These are phyloP conservation scores for Rotaria sp. DNA, from an alignment of 2,888 invertebrate species.

Conservation along the genomic window DNA sequence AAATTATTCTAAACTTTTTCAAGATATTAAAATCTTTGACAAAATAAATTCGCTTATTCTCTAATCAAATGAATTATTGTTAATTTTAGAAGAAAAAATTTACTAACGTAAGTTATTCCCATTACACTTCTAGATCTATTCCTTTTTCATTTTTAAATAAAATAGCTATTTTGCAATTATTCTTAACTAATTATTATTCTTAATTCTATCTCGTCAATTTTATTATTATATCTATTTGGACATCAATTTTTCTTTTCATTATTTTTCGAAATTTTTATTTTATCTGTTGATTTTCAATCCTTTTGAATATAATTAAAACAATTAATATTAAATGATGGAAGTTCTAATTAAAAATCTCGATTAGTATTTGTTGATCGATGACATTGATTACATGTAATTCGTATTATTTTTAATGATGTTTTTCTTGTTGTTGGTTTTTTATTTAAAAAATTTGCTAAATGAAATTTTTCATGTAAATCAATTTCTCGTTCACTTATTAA, in stretches of 20 bases:
- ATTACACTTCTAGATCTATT: neutral
- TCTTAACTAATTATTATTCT: neutral
- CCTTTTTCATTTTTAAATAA: neutral
- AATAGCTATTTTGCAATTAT: neutral
- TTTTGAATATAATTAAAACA: constrained; percentile 7
- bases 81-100: neutral
- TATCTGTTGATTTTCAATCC: neutral
- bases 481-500: constrained; percentile 79
- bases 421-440: neutral
- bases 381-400: neutral
- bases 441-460: constrained; percentile 50
- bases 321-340: neutral
- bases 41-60: too few relatives aligned
- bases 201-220: too few relatives aligned
- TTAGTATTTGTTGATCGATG: neutral
- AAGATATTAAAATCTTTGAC: too few relatives aligned
- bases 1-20: too few relatives aligned
- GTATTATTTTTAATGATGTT: neutral
- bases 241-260: too few relatives aligned
- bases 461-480: constrained; percentile 77
- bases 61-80: neutral
- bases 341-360: neutral
- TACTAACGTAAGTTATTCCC: neutral
- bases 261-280: neutral
- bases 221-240: too few relatives aligned